Conservation (phyloP, 2,888 invertebrate genomes). For the Candidula unifasciata region DNA sequence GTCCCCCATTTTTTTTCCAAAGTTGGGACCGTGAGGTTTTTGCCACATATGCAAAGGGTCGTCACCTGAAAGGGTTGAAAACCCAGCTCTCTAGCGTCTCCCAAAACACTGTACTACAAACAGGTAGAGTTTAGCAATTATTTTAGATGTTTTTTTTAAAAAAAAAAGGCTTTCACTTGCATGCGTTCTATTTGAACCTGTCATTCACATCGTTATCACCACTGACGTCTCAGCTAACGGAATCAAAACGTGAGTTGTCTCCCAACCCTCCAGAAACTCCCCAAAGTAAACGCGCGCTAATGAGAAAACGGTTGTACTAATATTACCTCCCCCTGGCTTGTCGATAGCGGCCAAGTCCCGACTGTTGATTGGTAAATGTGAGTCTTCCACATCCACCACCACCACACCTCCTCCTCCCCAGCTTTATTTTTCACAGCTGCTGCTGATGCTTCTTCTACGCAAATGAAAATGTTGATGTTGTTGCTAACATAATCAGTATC, state of each 20-base stretch:
- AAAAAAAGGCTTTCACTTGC: not conserved
- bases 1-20: too few species aligned
- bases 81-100: too few species aligned
- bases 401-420: too few species aligned
- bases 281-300: constrained; percentile 16
- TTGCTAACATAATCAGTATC: constrained; percentile 23
- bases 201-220: constrained; percentile 23
- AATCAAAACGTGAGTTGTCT: constrained; percentile 15
- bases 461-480: not conserved
- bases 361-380: not conserved
- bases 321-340: not conserved
- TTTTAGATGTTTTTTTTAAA: not conserved
- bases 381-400: too few species aligned
- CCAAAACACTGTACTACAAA: too few species aligned
- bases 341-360: not conserved
- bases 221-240: constrained; percentile 26
- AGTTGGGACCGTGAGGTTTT: too few species aligned
- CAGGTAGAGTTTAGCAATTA: too few species aligned
- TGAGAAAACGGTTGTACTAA: constrained; percentile 14
- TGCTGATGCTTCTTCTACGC: not conserved
- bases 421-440: too few species aligned
- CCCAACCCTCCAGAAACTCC: constrained; percentile 5
- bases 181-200: not conserved
- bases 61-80: too few species aligned
- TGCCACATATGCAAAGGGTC: too few species aligned